phyloP scores from a whole-genome alignment of 2,113 vertebrate genomes.

The Corydoras sp. region DNA sequence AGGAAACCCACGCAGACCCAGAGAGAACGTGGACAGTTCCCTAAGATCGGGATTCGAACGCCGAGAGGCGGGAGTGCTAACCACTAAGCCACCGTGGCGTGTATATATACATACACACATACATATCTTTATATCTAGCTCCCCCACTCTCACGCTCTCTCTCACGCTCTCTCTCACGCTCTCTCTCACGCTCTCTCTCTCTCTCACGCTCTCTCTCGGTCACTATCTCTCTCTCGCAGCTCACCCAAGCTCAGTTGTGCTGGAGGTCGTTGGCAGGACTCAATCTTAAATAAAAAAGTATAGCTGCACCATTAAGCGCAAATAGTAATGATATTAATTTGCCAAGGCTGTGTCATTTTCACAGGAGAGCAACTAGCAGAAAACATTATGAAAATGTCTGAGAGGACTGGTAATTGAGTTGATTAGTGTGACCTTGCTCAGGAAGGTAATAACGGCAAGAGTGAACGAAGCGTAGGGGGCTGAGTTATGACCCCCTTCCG shows the following conservation, averaged over 20 bases:
- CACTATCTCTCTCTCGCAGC: neutral
- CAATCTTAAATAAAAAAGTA: conserved; percentile 76
- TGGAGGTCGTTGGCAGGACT: conserved; percentile 65
- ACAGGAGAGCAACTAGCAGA: conserved; percentile 98
- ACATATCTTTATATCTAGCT: too few relatives aligned
- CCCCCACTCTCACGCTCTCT: conserved; percentile 12
- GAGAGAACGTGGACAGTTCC: too few relatives aligned
- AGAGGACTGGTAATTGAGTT: conserved; percentile 94
- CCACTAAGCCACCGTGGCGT: too few relatives aligned
- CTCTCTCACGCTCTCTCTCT: neutral
- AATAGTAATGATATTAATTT: conserved; percentile 98
- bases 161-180: neutral
- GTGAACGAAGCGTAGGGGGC: conserved; percentile 75
- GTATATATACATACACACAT: too few relatives aligned
- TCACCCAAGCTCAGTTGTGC: conserved; percentile 11
- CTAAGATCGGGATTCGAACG: too few relatives aligned
- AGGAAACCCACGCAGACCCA: too few relatives aligned
- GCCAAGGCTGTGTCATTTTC: conserved; percentile 96
- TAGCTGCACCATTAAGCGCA: conserved; percentile 84
- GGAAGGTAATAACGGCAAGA: conserved; percentile 80
- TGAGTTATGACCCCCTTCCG: conserved; percentile 62
- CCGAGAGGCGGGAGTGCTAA: too few relatives aligned
- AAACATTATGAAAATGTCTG: conserved; percentile 97
- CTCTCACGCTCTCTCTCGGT: conserved; percentile 13
- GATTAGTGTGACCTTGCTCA: conserved; percentile 99